Conservation (phyloP, 2,888 invertebrate genomes). For the Cephus spinipes region DNA sequence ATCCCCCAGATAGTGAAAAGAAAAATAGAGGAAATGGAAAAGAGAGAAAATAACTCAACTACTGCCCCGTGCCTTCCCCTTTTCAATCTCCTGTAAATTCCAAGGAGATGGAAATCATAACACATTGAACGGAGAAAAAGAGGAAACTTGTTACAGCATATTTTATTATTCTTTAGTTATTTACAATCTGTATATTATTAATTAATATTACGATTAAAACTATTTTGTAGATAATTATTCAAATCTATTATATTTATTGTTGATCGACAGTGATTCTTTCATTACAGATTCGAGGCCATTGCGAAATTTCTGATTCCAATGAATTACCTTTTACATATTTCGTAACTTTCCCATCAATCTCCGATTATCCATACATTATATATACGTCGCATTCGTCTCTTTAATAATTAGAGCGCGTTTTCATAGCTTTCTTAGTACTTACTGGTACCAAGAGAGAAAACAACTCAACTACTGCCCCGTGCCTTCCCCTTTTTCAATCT, state of each 20-base stretch:
- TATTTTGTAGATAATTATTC: constrained; percentile 66
- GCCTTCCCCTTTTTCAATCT: constrained; percentile 48
- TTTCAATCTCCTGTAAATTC: constrained; percentile 34
- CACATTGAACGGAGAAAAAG: constrained; percentile 24
- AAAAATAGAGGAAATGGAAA: neutral
- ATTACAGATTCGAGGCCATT: too few species aligned
- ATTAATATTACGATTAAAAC: constrained; percentile 65
- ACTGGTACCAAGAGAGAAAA: constrained; percentile 11
- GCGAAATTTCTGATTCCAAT: too few species aligned
- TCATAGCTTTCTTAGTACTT: too few species aligned
- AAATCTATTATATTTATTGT: constrained; percentile 26
- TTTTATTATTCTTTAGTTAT: constrained; percentile 66
- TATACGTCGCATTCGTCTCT: too few species aligned
- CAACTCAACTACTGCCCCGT: constrained; percentile 47
- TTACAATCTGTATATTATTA: constrained; percentile 67
- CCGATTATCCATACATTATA: too few species aligned
- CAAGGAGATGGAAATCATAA: constrained; percentile 15
- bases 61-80: constrained; percentile 55
- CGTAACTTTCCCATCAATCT: too few species aligned
- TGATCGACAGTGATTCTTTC: too few species aligned
- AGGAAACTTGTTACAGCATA: constrained; percentile 62
- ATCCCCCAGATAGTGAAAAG: too few species aligned
- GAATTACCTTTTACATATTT: too few species aligned
- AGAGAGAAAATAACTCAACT: constrained; percentile 28
- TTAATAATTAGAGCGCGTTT: too few species aligned